Conservation (phyloP, 2,113 vertebrate genomes). For the Cathartes aura region DNA sequence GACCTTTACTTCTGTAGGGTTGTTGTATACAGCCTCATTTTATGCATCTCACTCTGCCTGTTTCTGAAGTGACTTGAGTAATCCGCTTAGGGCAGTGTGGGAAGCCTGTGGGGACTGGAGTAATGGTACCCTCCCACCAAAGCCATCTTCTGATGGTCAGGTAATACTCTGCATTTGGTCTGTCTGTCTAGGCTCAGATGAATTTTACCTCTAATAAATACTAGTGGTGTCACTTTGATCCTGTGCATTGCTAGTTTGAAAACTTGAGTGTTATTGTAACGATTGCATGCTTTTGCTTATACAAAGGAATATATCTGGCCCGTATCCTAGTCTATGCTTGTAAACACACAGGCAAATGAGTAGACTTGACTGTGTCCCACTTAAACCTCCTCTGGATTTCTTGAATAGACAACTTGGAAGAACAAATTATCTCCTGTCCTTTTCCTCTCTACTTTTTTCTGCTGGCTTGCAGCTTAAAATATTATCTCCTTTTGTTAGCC, state of each 20-base stretch:
- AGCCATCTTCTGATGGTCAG: not conserved
- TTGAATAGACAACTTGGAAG: not conserved
- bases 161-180: not conserved
- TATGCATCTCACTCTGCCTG: not conserved
- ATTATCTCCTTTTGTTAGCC: not conserved
- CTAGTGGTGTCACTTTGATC: not conserved
- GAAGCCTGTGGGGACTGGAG: not conserved
- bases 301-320: not conserved
- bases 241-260: not conserved
- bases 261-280: not conserved
- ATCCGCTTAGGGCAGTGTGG: not conserved
- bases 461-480: not conserved
- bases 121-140: not conserved
- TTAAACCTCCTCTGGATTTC: not conserved
- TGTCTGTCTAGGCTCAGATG: not conserved
- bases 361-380: not conserved
- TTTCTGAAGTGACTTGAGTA: not conserved
- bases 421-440: not conserved
- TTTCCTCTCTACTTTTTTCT: not conserved
- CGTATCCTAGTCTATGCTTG: not conserved
- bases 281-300: not conserved
- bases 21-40: not conserved
- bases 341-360: not conserved
- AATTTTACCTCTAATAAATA: not conserved
- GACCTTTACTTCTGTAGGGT: not conserved